Percentiles rank a stretch among this genome's conserved stretches.
phyloP scores from a whole-genome alignment of 1,140 invertebrate genomes.

The Cyclina sinensis region DNA sequence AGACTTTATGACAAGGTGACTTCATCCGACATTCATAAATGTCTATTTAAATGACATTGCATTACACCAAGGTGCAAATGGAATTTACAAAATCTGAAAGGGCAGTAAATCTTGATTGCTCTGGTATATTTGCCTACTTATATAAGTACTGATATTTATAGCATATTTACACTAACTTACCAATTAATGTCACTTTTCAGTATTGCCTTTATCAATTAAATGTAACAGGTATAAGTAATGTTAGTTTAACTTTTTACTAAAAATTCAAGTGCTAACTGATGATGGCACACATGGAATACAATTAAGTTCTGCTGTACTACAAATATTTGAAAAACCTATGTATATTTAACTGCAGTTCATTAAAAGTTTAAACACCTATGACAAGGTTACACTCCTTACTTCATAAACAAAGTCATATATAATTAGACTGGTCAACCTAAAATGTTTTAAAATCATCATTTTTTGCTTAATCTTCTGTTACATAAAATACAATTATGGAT shows the following conservation, averaged over 20 bases:
- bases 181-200: constrained; percentile 13
- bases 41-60: neutral
- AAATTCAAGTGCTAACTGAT: too few species aligned
- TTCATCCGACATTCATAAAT: neutral
- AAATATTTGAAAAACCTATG: neutral
- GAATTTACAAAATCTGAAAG: neutral
- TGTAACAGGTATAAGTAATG: neutral
- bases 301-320: neutral
- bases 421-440: too few species aligned
- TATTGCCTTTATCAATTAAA: constrained; percentile 17
- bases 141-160: constrained; percentile 8
- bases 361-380: constrained; percentile 22
- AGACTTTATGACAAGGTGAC: neutral
- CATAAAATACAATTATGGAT: too few species aligned
- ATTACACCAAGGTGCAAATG: neutral
- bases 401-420: too few species aligned
- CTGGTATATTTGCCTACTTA: neutral
- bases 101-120: neutral
- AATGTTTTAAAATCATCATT: too few species aligned
- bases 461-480: too few species aligned
- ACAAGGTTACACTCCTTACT: neutral
- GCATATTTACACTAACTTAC: neutral
- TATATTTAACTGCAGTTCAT: constrained; percentile 10
- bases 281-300: too few species aligned
- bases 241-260: neutral